phyloP scores from a whole-genome alignment of 2,113 vertebrate genomes.

The Rana temporaria region DNA sequence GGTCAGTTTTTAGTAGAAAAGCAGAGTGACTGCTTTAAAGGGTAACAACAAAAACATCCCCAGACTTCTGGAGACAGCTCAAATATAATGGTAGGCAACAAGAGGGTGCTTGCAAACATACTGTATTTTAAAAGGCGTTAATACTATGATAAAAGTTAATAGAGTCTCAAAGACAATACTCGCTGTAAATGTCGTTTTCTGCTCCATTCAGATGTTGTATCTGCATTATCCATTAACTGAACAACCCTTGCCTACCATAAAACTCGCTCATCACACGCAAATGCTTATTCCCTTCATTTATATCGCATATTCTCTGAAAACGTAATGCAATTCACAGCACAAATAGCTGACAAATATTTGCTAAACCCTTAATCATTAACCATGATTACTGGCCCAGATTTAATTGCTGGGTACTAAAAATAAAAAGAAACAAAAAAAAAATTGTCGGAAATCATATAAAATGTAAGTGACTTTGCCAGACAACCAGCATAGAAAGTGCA shows the following conservation, averaged over 20 bases:
- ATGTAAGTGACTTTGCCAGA: no score
- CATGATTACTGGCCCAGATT: constrained; percentile 31
- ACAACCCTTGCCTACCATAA: neutral
- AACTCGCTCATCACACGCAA: neutral
- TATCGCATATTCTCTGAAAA: constrained; percentile 7
- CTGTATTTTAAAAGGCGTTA: no score
- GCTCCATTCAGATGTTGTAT: neutral
- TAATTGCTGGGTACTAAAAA: neutral
- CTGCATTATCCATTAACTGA: constrained; percentile 28
- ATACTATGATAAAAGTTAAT: no score
- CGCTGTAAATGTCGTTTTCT: no score
- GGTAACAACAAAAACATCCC: no score
- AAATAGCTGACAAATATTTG: constrained; percentile 17
- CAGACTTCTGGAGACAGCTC: no score
- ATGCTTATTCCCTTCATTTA: neutral
- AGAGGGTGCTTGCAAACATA: no score
- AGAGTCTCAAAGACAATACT: no score
- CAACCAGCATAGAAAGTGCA: neutral
- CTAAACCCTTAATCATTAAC: constrained; percentile 32
- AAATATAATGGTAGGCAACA: no score
- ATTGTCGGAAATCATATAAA: no score
- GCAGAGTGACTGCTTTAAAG: no score
- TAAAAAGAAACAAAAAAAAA: neutral
- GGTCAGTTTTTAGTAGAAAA: no score
- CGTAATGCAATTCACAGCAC: constrained; percentile 40